Evolutionary conservation across 2,888 invertebrate species (phyloP).

Genomic region (Reticulitermes lucifugus): DNA sequence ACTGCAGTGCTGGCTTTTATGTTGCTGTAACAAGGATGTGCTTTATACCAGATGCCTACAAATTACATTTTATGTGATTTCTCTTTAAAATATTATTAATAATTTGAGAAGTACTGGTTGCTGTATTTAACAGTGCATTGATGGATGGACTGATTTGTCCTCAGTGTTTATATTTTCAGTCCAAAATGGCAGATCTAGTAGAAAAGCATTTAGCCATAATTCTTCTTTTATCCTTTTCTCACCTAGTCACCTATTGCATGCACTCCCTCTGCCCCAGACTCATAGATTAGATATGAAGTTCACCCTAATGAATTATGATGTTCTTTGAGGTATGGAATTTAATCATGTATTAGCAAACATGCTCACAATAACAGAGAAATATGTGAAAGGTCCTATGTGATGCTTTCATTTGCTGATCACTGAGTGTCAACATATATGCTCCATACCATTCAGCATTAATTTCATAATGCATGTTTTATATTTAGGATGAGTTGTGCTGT

Average conservation of each 20-base stretch:
- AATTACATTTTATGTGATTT: neutral
- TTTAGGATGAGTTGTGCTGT: neutral
- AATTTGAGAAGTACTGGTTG: neutral
- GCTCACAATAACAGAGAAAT: constrained; percentile 9
- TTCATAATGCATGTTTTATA: constrained; percentile 13
- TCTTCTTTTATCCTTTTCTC: neutral
- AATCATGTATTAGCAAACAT: neutral
- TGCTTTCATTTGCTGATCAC: neutral
- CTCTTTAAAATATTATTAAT: neutral
- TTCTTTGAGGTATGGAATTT: neutral
- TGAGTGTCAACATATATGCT: neutral
- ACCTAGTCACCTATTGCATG: neutral
- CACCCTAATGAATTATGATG: neutral
- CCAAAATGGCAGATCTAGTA: neutral
- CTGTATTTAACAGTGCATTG: constrained; percentile 27
- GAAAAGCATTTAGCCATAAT: neutral
- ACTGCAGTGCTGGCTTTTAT: neutral
- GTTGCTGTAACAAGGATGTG: neutral
- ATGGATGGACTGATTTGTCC: constrained; percentile 22
- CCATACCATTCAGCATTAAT: constrained; percentile 29
- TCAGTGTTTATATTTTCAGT: constrained; percentile 8
- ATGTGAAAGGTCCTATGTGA: neutral
- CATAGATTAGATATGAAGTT: neutral
- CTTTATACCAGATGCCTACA: constrained; percentile 21
- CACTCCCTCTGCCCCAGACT: neutral